Percentiles rank a stretch among this genome's conserved stretches.
Conservation (phyloP, 2,888 invertebrate genomes). For the Mythimna lalbum region DNA sequence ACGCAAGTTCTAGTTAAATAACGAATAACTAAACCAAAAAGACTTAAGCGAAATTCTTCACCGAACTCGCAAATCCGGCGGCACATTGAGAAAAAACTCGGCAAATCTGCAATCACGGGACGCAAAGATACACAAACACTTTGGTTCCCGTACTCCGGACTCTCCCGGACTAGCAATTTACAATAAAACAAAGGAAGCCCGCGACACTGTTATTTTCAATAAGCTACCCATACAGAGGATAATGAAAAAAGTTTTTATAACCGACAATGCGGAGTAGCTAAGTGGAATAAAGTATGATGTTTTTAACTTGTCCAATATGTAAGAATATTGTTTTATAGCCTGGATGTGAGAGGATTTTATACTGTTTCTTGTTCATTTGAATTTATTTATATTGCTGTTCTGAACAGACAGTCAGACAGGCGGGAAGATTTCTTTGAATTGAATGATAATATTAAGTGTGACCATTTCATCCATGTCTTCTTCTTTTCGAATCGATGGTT, state of each 20-base stretch:
- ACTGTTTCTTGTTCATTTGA: conserved; percentile 16
- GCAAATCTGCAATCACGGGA: conserved; percentile 23
- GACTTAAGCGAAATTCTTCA: neutral
- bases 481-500: too few species aligned
- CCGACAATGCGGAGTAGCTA: conserved; percentile 75
- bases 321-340: conserved; percentile 60
- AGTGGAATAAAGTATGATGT: conserved; percentile 64
- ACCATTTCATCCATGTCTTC: neutral
- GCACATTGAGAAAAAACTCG: conserved; percentile 1
- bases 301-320: conserved; percentile 66
- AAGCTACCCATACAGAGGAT: conserved; percentile 81
- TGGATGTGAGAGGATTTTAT: conserved; percentile 45
- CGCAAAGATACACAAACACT: conserved; percentile 48
- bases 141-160: conserved; percentile 33
- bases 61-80: neutral
- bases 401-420: neutral
- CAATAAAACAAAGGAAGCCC: conserved; percentile 78
- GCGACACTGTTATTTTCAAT: conserved; percentile 88
- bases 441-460: neutral
- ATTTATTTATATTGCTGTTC: conserved; percentile 25
- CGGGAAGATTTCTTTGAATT: neutral
- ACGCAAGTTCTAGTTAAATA: neutral
- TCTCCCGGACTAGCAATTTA: conserved; percentile 71
- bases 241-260: conserved; percentile 89
- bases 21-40: neutral